These are phyloP conservation scores for Chionomys nivalis DNA, from an alignment of 2,113 vertebrate species.

Conservation along the genomic window DNA sequence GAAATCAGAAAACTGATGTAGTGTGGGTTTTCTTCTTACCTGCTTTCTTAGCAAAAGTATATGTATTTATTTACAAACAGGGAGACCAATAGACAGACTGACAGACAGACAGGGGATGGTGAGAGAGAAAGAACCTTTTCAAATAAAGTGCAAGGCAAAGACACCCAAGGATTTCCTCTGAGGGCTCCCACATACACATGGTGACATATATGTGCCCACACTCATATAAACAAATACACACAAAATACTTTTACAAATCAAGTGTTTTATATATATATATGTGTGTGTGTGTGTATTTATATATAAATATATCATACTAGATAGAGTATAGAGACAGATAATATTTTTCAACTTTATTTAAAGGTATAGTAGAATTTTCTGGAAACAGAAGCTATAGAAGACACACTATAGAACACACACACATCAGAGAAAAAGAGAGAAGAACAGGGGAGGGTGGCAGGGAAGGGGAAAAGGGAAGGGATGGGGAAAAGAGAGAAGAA, in stretches of 20 bases:
- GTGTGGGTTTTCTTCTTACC: conserved; percentile 49
- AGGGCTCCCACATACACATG: background rate
- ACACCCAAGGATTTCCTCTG: background rate
- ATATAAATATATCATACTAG: too few species aligned
- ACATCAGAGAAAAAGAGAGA: background rate
- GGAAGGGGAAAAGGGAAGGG: accelerated
- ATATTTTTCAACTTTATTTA: background rate
- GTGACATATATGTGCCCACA: background rate
- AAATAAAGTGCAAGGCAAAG: background rate
- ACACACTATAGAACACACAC: too few species aligned
- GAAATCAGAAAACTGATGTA: conserved; percentile 36
- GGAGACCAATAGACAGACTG: background rate
- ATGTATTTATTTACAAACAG: background rate
- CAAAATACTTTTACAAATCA: background rate
- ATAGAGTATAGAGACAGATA: too few species aligned
- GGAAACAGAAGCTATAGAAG: background rate
- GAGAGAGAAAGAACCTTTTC: background rate
- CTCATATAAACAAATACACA: background rate
- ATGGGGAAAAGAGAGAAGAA: background rate
- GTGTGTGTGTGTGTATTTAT: too few species aligned
- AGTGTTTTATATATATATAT: background rate
- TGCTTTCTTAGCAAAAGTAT: background rate
- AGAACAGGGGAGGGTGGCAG: accelerated
- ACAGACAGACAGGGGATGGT: background rate
- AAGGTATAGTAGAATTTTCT: background rate